Evolutionary conservation across 2,888 invertebrate genomes (phyloP), one percentile per base, ranked within the genome.

Genomic region (Osmoderma eremita): DNA sequence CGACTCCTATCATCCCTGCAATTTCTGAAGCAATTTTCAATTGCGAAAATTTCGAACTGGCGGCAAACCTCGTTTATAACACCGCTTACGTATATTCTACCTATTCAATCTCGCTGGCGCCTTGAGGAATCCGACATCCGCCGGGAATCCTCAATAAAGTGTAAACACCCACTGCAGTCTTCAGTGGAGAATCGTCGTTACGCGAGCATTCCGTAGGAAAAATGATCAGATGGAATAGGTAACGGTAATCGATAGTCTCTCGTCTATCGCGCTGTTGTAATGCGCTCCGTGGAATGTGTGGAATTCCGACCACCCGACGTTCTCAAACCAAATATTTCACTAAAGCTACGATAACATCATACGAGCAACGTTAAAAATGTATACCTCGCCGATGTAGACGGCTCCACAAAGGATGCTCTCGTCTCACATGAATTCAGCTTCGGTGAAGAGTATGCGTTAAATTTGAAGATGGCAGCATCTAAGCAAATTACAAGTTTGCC

Each of bases 181-280:
- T 5, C 18, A 38, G 10, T 10, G 53, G 38, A 53, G 36, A 53
- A 53, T 53, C 38, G 53, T 38, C n/a, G 24, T 24, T 38, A 53
- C 38, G 2, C 18, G 36, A 38, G 38, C 53, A 38, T 53, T 38
- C 17, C 18, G 15, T 18, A 38, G 13, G 53, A 53, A 18, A 38
- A 50, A 50, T 50, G 50, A 50, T 53, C 53, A 53, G 53, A 36
- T 53, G 38, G 18, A 36, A n/a, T 38, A 53, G 38, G 20, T 36
- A 53, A 50, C 20, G 18, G 38, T 53, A 53, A 53, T 53, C 38
- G 53, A 53, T 53, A 38, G 15, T 18, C 30, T 30, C 17, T 17
- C 38, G 53, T 38, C 17, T 38, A 20, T 30, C 50, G 8, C 38
- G 4, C 53, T 53, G 3, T 30, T 30, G 30, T 30, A 30, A 53